These are phyloP conservation scores for Pandemis heparana DNA, from an alignment of 2,888 invertebrate species.

Conservation along the genomic window DNA sequence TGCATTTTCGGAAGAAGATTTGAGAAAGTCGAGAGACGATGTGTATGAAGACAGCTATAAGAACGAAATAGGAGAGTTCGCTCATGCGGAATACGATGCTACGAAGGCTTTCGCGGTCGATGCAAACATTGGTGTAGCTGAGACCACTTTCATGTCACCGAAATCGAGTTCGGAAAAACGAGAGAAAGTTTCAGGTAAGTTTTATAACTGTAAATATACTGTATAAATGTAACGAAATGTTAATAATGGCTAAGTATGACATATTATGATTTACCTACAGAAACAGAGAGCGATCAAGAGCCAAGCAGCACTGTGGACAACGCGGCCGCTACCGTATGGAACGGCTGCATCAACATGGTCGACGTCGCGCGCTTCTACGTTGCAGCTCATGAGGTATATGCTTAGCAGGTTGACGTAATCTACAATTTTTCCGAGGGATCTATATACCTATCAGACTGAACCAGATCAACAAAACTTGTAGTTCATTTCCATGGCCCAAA, in stretches of 20 bases:
- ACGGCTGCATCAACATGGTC: slow-evolving; percentile 95
- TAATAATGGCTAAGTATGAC: background rate
- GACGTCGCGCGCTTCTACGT: slow-evolving; percentile 96
- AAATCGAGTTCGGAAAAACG: slow-evolving; percentile 56
- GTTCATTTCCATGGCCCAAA: too few species aligned
- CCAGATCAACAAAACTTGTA: too few species aligned
- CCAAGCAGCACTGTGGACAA: slow-evolving; percentile 91
- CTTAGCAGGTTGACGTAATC: too few species aligned
- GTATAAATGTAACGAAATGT: too few species aligned
- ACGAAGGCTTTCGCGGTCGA: slow-evolving; percentile 68
- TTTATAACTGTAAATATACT: background rate
- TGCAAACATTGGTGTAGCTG: slow-evolving; percentile 59
- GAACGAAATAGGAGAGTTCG: slow-evolving; percentile 65
- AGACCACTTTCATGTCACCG: slow-evolving; percentile 45
- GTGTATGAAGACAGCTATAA: slow-evolving; percentile 73
- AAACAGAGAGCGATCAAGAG: slow-evolving; percentile 90
- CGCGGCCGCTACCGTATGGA: slow-evolving; percentile 88
- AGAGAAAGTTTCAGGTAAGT: slow-evolving; percentile 69
- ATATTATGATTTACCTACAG: slow-evolving; percentile 53
- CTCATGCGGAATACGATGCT: slow-evolving; percentile 64
- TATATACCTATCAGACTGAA: too few species aligned
- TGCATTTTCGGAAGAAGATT: slow-evolving; percentile 79
- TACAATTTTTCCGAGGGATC: too few species aligned
- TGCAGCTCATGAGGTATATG: slow-evolving; percentile 89
- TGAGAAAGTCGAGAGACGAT: slow-evolving; percentile 76